These are phyloP conservation scores for Leucopternis melanops DNA, from an alignment of 2,113 vertebrate species.

Conservation along the genomic window DNA sequence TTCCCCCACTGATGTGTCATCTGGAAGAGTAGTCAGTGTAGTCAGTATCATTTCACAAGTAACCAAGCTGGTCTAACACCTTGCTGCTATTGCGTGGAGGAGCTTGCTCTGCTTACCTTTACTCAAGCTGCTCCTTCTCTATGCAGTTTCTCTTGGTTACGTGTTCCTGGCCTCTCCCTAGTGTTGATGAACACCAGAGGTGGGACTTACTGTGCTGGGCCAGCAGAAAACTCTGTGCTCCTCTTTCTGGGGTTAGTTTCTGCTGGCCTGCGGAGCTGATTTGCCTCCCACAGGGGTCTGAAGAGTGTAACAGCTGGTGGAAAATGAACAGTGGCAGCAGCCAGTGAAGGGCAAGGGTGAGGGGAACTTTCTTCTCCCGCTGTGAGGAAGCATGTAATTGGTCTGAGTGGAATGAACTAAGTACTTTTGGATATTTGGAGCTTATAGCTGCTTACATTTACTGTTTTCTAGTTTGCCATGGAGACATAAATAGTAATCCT, in stretches of 20 bases:
- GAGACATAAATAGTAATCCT: neutral
- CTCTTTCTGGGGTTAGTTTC: neutral
- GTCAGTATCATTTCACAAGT: conserved; percentile 8
- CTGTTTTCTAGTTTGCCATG: neutral
- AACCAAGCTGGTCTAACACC: conserved; percentile 1
- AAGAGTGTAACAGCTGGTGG: neutral
- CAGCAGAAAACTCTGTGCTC: neutral
- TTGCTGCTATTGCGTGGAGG: neutral
- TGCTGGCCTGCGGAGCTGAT: neutral
- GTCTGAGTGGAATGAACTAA: neutral
- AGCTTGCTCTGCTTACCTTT: neutral
- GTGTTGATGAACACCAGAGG: neutral
- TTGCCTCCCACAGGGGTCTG: neutral
- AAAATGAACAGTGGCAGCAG: neutral
- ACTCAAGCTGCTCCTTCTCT: neutral
- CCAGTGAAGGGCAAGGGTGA: neutral
- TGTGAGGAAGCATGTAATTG: neutral
- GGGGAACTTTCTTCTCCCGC: neutral
- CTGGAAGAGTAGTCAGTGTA: neutral
- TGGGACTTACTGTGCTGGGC: neutral
- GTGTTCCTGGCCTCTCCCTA: neutral
- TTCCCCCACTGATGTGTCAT: neutral
- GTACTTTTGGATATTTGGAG: neutral
- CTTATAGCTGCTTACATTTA: neutral
- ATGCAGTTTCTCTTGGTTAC: neutral